Evolutionary conservation across 2,888 invertebrate species (phyloP), one percentile per base, ranked within the genome.

Genomic region (Coleophora flavipennella): DNA sequence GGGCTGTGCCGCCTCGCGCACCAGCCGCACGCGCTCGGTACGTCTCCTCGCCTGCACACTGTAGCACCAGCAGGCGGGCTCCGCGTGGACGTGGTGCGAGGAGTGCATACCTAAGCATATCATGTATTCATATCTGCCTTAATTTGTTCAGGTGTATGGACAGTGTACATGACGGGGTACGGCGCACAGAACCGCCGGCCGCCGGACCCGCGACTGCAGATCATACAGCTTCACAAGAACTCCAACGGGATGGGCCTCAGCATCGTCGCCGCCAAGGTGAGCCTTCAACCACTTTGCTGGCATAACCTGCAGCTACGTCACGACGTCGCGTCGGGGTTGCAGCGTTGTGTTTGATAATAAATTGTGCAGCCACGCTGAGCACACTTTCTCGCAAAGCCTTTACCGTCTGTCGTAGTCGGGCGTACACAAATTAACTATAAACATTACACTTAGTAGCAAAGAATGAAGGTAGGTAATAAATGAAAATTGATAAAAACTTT

Each of bases 171-270:
- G 94, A 57, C 51, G n/a, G 54, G 88, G 42, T 86, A 63, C 46
- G 66, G 63, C 8, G 89, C 91, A 60, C 86, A 88, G 43, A 88
- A 89, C 86, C 88, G 89, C 3, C 87, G 87, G 33, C 87, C 85
- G 37, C 85, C 85, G 28, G 89, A 91, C 54, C 92, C 93, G 9
- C 91, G 94, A 62, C 83, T 95, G 43, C 92, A 94, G 65, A 88
- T 93, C 40, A 94, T 98, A 55, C 91, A 95, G 66, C 88, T 98
- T 48, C 92, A 95, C 68, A 98, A 99, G 84, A 95, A 96, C 61
- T 92, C 94, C 46, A 96, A 94, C 62, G 98, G 99, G 48, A 97
- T 99, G 93, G 99, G 99, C 9, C 88, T 99, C 56, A 98, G 97
- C 64, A 99, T 99, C 59, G 98, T 99, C 3, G 99, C 99, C 8